Evolutionary conservation across 2,888 invertebrate genomes (phyloP).

Genomic region (Molanna angustata): DNA sequence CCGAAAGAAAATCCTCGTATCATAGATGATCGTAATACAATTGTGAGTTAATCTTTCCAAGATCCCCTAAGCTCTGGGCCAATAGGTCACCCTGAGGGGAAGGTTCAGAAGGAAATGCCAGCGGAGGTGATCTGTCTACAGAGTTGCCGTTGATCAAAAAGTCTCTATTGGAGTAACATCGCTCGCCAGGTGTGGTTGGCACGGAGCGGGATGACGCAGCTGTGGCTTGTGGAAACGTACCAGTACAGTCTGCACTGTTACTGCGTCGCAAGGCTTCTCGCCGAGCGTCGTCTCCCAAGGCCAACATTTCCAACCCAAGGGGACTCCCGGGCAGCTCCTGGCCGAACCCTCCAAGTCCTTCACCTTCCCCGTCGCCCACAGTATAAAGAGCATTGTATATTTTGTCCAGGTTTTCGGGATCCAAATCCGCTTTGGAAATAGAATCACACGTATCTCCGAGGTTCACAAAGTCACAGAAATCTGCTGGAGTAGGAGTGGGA

Average conservation of each 20-base stretch:
- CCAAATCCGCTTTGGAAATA: constrained; percentile 51
- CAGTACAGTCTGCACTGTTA: constrained; percentile 56
- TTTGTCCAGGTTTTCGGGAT: constrained; percentile 62
- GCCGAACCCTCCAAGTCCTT: neutral
- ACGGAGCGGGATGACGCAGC: constrained; percentile 63
- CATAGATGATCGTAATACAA: constrained; percentile 3
- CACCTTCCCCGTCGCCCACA: constrained; percentile 37
- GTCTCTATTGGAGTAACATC: constrained; percentile 59
- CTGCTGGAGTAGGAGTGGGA: constrained; percentile 67
- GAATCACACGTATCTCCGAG: constrained; percentile 56
- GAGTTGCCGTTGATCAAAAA: constrained; percentile 63
- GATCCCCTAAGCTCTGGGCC: neutral
- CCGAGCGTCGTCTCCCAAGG: constrained; percentile 32
- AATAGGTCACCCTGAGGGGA: constrained; percentile 34
- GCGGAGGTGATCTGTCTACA: constrained; percentile 38
- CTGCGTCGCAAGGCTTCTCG: constrained; percentile 51
- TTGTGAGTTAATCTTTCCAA: neutral
- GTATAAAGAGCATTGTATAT: constrained; percentile 62
- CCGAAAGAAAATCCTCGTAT: no score
- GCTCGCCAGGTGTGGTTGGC: constrained; percentile 69
- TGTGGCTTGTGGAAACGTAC: constrained; percentile 62
- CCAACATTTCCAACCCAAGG: neutral
- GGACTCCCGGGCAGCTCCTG: constrained; percentile 5
- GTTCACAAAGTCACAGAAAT: constrained; percentile 66
- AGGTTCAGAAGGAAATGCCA: constrained; percentile 35